A percentile compares a stretch with the other conserved stretches of the same genome.
These are phyloP conservation scores for Eretmochelys imbricata DNA, from an alignment of 2,113 vertebrate genomes.

Conservation along the genomic window DNA sequence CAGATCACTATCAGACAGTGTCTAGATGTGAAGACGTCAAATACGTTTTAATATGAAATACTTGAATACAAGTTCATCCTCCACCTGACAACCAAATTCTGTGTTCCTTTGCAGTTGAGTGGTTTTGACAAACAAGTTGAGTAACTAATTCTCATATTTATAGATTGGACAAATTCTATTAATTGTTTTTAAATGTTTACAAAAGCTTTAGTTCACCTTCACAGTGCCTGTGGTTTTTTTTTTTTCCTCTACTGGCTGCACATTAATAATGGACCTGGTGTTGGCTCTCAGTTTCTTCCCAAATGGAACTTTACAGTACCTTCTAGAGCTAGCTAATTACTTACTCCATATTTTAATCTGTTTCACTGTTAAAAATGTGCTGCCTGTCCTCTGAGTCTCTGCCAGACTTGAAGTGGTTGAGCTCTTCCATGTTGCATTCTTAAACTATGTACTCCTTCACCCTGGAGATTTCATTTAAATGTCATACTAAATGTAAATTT, in stretches of 20 bases:
- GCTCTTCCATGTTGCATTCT: not conserved
- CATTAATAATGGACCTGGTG: not conserved
- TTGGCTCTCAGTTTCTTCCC: not conserved
- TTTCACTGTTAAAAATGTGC: not conserved
- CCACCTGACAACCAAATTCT: slow-evolving; percentile 4
- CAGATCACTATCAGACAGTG: not conserved
- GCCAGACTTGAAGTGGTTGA: not conserved
- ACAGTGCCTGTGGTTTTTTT: rapidly evolving
- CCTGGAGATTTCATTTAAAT: not conserved
- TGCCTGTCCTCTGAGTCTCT: not conserved
- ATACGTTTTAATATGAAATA: rapidly evolving
- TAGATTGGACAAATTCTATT: slow-evolving; percentile 13
- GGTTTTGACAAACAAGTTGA: slow-evolving; percentile 24
- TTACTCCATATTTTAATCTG: not conserved
- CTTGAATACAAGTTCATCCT: not conserved
- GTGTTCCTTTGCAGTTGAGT: slow-evolving; percentile 20
- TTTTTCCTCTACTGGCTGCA: not conserved
- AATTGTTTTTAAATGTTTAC: slow-evolving; percentile 33
- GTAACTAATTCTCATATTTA: slow-evolving; percentile 12
- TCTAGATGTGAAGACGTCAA: not conserved
- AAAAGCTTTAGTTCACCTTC: not conserved
- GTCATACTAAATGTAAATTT: not conserved
- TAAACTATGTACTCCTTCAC: not conserved
- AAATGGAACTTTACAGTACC: not conserved
- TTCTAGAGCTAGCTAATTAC: not conserved